Conservation (phyloP, 2,888 invertebrate species). For the Watsonalla binaria region DNA sequence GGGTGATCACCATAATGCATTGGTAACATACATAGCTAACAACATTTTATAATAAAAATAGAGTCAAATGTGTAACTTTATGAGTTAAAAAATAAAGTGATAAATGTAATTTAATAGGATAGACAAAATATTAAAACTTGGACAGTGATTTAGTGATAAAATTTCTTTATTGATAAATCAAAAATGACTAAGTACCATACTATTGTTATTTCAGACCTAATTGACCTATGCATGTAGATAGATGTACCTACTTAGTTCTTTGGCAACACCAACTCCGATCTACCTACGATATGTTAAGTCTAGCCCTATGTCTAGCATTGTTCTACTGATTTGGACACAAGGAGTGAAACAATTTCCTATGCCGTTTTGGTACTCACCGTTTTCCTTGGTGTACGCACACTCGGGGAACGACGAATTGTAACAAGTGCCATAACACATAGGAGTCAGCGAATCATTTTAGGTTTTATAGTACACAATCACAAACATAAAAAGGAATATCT, state of each 20-base stretch:
- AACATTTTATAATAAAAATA: too few relatives aligned
- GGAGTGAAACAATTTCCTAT: conserved; percentile 18
- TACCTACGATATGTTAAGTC: too few relatives aligned
- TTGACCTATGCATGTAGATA: not conserved
- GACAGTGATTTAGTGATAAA: too few relatives aligned
- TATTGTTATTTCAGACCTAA: not conserved
- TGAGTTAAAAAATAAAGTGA: too few relatives aligned
- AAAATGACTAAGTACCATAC: too few relatives aligned
- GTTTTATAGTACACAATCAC: conserved; percentile 58
- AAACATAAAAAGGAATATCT: conserved; percentile 59
- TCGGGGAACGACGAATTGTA: conserved; percentile 74
- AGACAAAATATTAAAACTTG: too few relatives aligned
- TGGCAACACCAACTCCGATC: not conserved
- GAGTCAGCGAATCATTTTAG: conserved; percentile 65
- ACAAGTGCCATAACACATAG: conserved; percentile 77
- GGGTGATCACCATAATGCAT: too few relatives aligned
- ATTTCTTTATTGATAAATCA: too few relatives aligned
- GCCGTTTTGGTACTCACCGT: conserved; percentile 54
- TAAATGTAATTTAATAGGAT: too few relatives aligned
- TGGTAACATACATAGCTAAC: too few relatives aligned
- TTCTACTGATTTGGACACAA: conserved; percentile 3
- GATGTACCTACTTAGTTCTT: not conserved
- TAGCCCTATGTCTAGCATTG: not conserved
- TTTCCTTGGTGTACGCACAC: conserved; percentile 74
- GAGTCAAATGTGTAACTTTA: too few relatives aligned